A percentile compares a stretch with the other conserved stretches of the same genome.
These are phyloP conservation scores for Pandemis cinnamomeana DNA, from an alignment of 2,888 invertebrate genomes.

Conservation along the genomic window DNA sequence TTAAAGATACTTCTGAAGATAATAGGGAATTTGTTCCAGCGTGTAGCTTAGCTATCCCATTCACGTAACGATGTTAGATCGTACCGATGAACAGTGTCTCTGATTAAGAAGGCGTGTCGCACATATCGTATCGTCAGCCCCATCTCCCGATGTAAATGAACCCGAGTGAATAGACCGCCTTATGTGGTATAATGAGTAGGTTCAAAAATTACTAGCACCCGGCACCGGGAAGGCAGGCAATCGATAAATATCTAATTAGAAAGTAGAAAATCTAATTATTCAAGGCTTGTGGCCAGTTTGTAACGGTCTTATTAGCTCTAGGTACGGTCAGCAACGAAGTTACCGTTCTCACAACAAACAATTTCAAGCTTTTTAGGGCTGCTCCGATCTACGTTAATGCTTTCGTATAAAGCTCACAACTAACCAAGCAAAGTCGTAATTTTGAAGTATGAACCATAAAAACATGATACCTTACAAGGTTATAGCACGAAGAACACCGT, in stretches of 20 bases:
- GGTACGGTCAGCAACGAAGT: constrained; percentile 20
- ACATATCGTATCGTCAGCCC: constrained; percentile 18
- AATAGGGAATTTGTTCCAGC: background rate
- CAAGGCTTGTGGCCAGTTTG: constrained; percentile 38
- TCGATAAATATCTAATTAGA: constrained; percentile 45
- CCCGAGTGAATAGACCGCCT: constrained; percentile 30
- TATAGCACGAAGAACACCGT: background rate
- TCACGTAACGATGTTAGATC: constrained; percentile 5
- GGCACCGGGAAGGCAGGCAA: constrained; percentile 21
- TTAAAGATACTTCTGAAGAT: no score
- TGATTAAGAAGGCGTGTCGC: constrained; percentile 36
- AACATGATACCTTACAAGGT: constrained; percentile 14
- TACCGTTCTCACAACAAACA: constrained; percentile 1
- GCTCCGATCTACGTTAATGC: background rate
- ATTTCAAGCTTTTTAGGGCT: background rate
- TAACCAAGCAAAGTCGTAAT: constrained; percentile 4
- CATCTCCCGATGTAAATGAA: constrained; percentile 34
- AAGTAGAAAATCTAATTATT: constrained; percentile 46
- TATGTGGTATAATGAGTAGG: constrained; percentile 29
- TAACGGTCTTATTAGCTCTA: constrained; percentile 34
- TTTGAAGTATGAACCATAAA: constrained; percentile 6
- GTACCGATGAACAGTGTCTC: constrained; percentile 16
- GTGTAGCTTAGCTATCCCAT: background rate
- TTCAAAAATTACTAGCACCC: constrained; percentile 34
- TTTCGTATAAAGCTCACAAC: background rate